Evolutionary conservation across 2,797 vertebrate genomes (phyloP), one percentile per base, ranked within the genome.

Genomic region (Alcedo quadribrachys): DNA sequence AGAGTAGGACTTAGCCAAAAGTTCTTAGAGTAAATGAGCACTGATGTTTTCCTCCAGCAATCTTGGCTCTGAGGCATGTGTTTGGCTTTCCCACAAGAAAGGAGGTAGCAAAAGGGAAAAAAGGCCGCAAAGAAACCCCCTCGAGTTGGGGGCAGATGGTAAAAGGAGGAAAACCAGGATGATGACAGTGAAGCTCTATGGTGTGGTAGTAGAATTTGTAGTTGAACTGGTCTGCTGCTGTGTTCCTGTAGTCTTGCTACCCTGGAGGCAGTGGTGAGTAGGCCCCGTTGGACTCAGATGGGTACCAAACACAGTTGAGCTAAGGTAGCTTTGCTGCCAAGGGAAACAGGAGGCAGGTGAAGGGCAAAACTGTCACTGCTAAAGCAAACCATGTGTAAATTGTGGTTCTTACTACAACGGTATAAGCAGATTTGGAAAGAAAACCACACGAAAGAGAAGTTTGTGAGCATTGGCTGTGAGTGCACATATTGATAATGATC

Each of bases 11-110:
- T 92, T 46, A 63, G 30, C 62, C 28, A 85, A 62, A 68, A 87
- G 51, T 73, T 85, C 90, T 4, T 85, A 60, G 60, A 89, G 62
- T 88, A 82, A 94, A 86, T 18, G 50, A 95, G 16, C 54, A 67
- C 48, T 79, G 76, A 87, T 37, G 42, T 78, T 85, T 85, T 85
- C 73, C 32, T 81, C 51, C 53, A 85, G 70, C 40, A 46, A 35
- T 48, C 66, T 73, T 73, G 54, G 7, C 69, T 92, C 33, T 0
- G 0, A 90, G 73, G 45, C 73, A 55, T 57, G n/a, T 66, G 28
- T 90, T 94, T 60, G 60, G n/a, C 32, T 85, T 85, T 90, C 53
- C 81, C 78, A 90, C 83, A 85, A 88, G 61, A 92, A 93, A 68
- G 91, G 91, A 68, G 25, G 58, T 76, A 80, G 46, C 15, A 63